Evolutionary conservation across 2,888 invertebrate genomes (phyloP).

Genomic region (Nephrotoma flavescens): DNA sequence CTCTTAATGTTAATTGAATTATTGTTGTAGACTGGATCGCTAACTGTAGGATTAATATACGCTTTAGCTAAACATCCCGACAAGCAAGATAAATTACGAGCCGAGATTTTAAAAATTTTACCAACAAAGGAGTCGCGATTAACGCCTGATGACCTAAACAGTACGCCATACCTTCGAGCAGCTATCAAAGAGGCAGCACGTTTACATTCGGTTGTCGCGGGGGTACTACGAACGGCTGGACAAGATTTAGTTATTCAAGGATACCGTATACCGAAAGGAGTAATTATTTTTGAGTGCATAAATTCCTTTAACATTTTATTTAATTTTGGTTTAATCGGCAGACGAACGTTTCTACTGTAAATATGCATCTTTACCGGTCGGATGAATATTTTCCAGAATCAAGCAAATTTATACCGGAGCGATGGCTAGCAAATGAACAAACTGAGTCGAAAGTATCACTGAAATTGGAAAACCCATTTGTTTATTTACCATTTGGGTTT

Average conservation of each 20-base stretch:
- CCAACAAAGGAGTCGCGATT: slow-evolving; percentile 26
- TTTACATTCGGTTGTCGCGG: slow-evolving; percentile 40
- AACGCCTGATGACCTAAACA: slow-evolving; percentile 28
- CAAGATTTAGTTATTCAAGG: slow-evolving; percentile 43
- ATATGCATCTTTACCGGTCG: slow-evolving; percentile 22
- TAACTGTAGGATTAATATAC: slow-evolving; percentile 36
- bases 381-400: slow-evolving; percentile 44
- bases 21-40: slow-evolving; percentile 31
- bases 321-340: neutral
- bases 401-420: slow-evolving; percentile 46
- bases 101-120: slow-evolving; percentile 36
- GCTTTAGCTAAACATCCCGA: slow-evolving; percentile 46
- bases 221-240: slow-evolving; percentile 37
- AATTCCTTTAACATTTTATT: no score
- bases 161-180: slow-evolving; percentile 45
- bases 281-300: slow-evolving; percentile 23
- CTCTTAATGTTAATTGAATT: neutral
- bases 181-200: slow-evolving; percentile 56
- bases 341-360: slow-evolving; percentile 12
- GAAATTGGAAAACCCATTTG: slow-evolving; percentile 19
- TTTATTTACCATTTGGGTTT: slow-evolving; percentile 21
- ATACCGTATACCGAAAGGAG: slow-evolving; percentile 43
- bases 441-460: slow-evolving; percentile 14
- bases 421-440: slow-evolving; percentile 38
- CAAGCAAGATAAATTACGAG: slow-evolving; percentile 46